A percentile compares a stretch with the other conserved stretches of the same genome.
Evolutionary conservation across 2,113 vertebrate genomes (phyloP).

Genomic region (Lagopus leucura): DNA sequence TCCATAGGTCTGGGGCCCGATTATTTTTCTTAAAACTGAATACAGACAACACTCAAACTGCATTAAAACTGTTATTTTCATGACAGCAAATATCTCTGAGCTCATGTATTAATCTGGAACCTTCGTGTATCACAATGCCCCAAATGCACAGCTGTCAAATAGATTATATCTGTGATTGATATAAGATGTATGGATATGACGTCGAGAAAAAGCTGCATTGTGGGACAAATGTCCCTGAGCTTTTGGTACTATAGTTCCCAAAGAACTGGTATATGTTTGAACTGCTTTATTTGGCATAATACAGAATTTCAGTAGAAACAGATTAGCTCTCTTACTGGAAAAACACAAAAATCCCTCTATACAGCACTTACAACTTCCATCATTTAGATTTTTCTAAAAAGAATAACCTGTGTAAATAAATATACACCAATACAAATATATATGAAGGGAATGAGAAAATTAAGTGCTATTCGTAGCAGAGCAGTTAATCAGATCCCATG

Average conservation of each 20-base stretch:
- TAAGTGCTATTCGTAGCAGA: not conserved
- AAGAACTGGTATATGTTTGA: not conserved
- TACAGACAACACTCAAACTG: conserved; percentile 22
- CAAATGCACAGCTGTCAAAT: conserved; percentile 59
- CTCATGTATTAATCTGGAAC: conserved; percentile 46
- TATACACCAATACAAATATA: not conserved
- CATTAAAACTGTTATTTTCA: conserved; percentile 45
- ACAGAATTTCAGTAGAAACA: not conserved
- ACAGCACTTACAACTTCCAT: not conserved
- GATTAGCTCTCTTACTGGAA: not conserved
- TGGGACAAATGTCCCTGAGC: conserved; percentile 47
- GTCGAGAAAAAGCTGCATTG: conserved; percentile 39
- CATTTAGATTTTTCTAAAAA: not conserved
- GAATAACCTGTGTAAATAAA: not conserved
- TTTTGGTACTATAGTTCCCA: conserved; percentile 32
- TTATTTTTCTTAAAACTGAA: not conserved
- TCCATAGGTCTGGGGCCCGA: not conserved
- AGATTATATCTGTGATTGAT: conserved; percentile 68
- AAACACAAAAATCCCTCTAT: not conserved
- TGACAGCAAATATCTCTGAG: conserved; percentile 49
- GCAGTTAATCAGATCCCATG: not conserved
- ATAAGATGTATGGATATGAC: conserved; percentile 54
- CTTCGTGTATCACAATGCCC: conserved; percentile 48
- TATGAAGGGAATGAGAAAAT: not conserved
- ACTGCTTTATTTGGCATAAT: not conserved